phyloP scores from a whole-genome alignment of 2,888 invertebrate species.

The Caenorhabditis sp. region DNA sequence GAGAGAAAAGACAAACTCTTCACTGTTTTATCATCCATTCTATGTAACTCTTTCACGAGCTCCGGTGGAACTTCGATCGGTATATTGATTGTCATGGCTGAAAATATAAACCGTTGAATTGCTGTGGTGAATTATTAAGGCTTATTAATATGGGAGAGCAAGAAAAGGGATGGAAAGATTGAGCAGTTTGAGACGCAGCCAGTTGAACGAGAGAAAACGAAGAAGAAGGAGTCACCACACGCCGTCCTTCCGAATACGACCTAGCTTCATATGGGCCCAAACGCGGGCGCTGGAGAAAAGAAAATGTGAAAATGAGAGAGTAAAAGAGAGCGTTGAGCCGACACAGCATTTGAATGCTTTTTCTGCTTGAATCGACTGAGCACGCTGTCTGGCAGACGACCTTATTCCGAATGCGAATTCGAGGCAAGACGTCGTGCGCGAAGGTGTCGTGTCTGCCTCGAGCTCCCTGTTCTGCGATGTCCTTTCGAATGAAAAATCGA shows the following conservation, averaged over 20 bases:
- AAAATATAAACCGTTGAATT: not conserved
- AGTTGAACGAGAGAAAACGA: slow-evolving; percentile 9
- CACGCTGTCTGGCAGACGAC: not conserved
- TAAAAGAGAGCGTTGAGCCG: not conserved
- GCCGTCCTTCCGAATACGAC: slow-evolving; percentile 34
- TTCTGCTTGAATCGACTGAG: not conserved
- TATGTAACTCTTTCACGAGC: not conserved
- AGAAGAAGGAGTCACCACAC: slow-evolving; percentile 21
- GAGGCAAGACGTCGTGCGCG: slow-evolving; percentile 1
- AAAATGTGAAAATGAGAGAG: slow-evolving; percentile 9
- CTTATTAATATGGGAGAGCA: not conserved
- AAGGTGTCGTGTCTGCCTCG: slow-evolving; percentile 14
- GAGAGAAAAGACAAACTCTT: slow-evolving; percentile 6
- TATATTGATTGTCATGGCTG: slow-evolving; percentile 30
- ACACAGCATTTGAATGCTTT: slow-evolving; percentile 2
- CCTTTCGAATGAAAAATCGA: slow-evolving; percentile 9
- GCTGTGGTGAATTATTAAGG: too few species aligned
- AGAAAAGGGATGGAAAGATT: not conserved
- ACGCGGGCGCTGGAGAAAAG: slow-evolving; percentile 15
- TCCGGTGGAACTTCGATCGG: slow-evolving; percentile 14
- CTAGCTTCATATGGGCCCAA: slow-evolving; percentile 17
- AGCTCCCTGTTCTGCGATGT: not conserved
- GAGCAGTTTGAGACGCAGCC: slow-evolving; percentile 21
- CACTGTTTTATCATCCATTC: not conserved
- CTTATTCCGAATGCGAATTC: slow-evolving; percentile 43